These are phyloP conservation scores for Teleopsis dalmanni DNA, from an alignment of 1,140 invertebrate genomes.

Conservation along the genomic window DNA sequence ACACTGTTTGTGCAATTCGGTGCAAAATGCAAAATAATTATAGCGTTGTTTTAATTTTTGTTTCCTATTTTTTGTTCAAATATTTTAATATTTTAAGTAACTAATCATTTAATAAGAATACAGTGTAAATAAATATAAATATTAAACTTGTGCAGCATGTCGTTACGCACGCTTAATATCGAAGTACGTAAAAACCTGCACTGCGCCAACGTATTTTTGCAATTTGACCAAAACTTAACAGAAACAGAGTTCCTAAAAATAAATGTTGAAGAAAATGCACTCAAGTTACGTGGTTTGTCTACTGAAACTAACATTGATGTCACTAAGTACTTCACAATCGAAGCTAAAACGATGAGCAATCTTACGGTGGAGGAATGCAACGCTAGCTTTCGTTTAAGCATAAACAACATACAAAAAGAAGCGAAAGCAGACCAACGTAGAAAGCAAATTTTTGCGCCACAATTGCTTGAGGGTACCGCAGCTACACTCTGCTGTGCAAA, in stretches of 20 bases:
- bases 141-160: slow-evolving; percentile 3
- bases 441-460: background rate
- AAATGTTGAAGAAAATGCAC: slow-evolving; percentile 9
- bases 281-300: slow-evolving; percentile 6
- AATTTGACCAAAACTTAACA: slow-evolving; percentile 11
- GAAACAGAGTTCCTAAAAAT: slow-evolving; percentile 14
- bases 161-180: slow-evolving; percentile 8
- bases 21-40: too few species aligned
- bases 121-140: too few species aligned
- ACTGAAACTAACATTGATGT: slow-evolving; percentile 1
- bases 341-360: slow-evolving; percentile 11
- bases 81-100: too few species aligned
- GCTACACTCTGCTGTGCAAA: slow-evolving; percentile 2
- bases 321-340: slow-evolving; percentile 7
- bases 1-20: too few species aligned
- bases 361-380: slow-evolving; percentile 12
- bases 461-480: background rate
- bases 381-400: slow-evolving; percentile 14
- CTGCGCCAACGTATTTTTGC: slow-evolving; percentile 16
- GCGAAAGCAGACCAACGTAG: background rate
- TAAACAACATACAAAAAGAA: background rate
- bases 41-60: too few species aligned
- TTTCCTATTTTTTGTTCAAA: too few species aligned
- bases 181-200: slow-evolving; percentile 13
- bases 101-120: too few species aligned